Base-by-base conservation (phyloP, 2,888 invertebrate genomes). In the Andrena minutula region DNA sequence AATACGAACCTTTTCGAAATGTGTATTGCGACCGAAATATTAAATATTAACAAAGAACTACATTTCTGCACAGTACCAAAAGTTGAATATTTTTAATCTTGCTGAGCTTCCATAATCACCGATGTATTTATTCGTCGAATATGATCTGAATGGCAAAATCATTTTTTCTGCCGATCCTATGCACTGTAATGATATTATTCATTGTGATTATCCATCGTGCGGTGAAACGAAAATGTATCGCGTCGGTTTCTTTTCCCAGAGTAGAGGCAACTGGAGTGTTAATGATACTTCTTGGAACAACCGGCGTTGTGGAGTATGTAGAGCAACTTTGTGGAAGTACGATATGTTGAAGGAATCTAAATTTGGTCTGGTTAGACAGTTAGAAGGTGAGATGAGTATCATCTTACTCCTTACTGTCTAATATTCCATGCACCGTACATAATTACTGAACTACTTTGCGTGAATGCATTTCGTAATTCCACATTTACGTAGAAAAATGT, bases 281-380 rank as follows among this genome's bases (percentile, higher is more conserved):
- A 30, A 47, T 32, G 60, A 47, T 60, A 28, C 28, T 72, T 63
- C 71, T 61, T 51, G 32, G 63, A 51, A 32, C 30, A 63, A 63
- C 63, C 26, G 23, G 63, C 23, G 4, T 51, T n/a, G 32, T 26
- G 16, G 32, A 61, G 20, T 30, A 49, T 23, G 16, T 61, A n/a
- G 30, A 49, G 41, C 60, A 56, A 58, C 69, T 35, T 58, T 47
- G 12, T 35, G 58, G 47, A 49, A 61, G 28, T 41, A 23, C 7
- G 71, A 71, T 60, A 70, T 20, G 28, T 41, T n/a, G 7, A 12
- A 47, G 47, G 35, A 30, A 8, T 70, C 16, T n/a, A 30, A 47
- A 60, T 60, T n/a, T 51, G 28, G 28, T 30, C 23, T 5, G 5
- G 16, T n/a, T 10, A 16, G 8, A 12, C 4, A 32, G 26, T 47